Conservation (phyloP, 2,113 vertebrate genomes). For the Himantopus leucocephalus region DNA sequence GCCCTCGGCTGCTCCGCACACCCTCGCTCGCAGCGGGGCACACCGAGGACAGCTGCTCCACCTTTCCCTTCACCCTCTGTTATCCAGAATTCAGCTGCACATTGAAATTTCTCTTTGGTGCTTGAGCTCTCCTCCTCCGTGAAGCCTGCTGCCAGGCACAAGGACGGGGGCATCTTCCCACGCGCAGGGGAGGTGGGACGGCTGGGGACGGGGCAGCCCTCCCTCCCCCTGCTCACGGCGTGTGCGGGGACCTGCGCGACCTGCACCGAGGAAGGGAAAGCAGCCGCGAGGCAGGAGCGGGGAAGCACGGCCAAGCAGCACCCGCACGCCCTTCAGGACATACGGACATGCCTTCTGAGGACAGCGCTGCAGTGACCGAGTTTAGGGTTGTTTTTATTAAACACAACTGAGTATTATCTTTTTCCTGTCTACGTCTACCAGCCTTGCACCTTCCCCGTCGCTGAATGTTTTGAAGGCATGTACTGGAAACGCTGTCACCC, state of each 20-base stretch:
- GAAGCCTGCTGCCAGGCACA: neutral
- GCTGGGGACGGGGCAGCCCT: neutral
- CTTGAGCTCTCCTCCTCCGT: neutral
- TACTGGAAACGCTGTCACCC: too few species aligned
- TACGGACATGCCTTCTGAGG: neutral
- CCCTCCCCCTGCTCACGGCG: neutral
- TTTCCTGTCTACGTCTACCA: neutral
- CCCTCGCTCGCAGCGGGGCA: neutral
- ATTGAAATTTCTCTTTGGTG: neutral
- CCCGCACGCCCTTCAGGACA: neutral
- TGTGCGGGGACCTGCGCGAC: accelerated
- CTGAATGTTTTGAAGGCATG: neutral
- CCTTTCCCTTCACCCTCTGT: neutral
- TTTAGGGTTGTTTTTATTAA: neutral
- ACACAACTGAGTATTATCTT: neutral
- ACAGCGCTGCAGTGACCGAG: neutral
- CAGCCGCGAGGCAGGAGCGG: accelerated
- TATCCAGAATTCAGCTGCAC: neutral
- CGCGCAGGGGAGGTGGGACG: neutral
- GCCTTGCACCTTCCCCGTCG: neutral
- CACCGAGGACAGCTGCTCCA: neutral
- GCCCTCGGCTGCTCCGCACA: neutral
- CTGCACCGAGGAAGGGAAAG: neutral
- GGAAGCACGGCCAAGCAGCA: neutral
- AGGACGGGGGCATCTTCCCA: neutral